phyloP scores from a whole-genome alignment of 1,140 invertebrate genomes.

The Rhopalosiphum padi region DNA sequence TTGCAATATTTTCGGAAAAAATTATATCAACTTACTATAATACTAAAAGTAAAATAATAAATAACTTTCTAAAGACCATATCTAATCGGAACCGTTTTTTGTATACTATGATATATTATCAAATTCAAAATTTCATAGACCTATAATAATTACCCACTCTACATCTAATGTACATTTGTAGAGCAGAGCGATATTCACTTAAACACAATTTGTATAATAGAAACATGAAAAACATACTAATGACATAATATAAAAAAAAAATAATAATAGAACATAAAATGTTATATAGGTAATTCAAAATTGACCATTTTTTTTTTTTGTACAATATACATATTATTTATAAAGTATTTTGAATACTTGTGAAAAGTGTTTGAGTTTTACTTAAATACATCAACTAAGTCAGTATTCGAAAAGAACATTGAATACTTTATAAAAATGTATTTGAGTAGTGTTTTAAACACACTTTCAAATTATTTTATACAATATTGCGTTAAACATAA shows the following conservation, averaged over 20 bases:
- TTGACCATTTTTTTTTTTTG: background rate
- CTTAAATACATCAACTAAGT: background rate
- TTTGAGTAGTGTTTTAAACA: background rate
- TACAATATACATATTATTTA: background rate
- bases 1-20: too few species aligned
- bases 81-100: too few species aligned
- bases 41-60: too few species aligned
- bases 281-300: background rate
- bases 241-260: background rate
- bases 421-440: background rate
- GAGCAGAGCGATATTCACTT: too few species aligned
- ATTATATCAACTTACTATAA: too few species aligned
- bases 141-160: too few species aligned
- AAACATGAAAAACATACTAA: background rate
- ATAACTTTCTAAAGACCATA: too few species aligned
- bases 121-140: too few species aligned
- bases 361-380: too few species aligned
- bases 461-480: background rate
- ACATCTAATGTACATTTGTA: too few species aligned
- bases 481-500: background rate
- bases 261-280: background rate
- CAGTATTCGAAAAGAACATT: background rate
- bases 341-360: background rate
- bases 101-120: too few species aligned
- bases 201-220: background rate